Evolutionary conservation across 2,797 vertebrate genomes (phyloP), one percentile per base, ranked within the genome.

Genomic region (Melanotaenia boesemani): DNA sequence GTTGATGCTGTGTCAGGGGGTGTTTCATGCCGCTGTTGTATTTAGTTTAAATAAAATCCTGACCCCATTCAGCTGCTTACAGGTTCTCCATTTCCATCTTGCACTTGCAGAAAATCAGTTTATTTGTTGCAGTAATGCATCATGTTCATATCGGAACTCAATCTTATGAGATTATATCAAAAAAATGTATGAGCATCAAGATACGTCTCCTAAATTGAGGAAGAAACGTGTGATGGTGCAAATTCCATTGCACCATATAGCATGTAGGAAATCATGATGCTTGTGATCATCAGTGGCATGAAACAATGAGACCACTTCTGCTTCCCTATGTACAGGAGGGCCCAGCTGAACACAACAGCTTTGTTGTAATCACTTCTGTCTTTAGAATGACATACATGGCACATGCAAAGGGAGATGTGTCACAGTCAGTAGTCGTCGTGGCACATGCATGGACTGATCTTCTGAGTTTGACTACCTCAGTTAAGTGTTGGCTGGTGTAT

Each of bases 271-370:
- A 85, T 84, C 73, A 76, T 84, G 77, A 69, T 72, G 78, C 50
- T 54, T 83, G 71, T 80, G 71, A 91, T 84, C 67, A 84, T 67
- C 70, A 26, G 62, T 80, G 75, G 76, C 69, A 82, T 84, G 76
- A 82, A 90, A 87, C 74, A 77, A 61, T 87, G 70, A 54, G 15
- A 86, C 88, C 89, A 92, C 91, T 93, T 92, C 90, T 91, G 86
- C 89, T 92, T 92, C 86, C 76, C 69, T 63, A 64, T 78, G 61
- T 36, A 74, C 81, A 82, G 74, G 84, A 90, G 84, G 76, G 89
- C 74, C 75, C 81, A 56, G 89, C 74, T 78, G 80, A 63, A 83
- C 68, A 77, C 57, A 84, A 61, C 20, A 56, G 78, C 77, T 80
- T 85, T 89, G 71, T 80, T 84, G 72, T 83, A 78, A 83, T 83